Conservation (phyloP, 2,888 invertebrate genomes). For the Desoria tigrina region DNA sequence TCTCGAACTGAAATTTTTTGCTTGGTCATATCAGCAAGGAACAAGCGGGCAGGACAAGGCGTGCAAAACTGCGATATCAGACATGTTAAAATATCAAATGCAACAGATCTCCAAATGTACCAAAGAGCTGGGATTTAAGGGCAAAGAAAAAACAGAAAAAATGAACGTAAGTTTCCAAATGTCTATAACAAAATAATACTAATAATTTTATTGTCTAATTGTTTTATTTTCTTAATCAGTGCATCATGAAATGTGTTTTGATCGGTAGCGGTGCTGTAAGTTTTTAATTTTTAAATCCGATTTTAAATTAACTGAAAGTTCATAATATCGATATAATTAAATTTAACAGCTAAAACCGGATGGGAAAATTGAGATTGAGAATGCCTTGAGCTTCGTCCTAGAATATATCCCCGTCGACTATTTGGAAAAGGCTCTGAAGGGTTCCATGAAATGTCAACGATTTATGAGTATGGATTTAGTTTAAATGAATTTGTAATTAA, state of each 20-base stretch:
- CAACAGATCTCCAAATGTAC: slow-evolving; percentile 33
- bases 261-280: slow-evolving; percentile 34
- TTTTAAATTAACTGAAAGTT: too few relatives aligned
- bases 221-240: slow-evolving; percentile 20
- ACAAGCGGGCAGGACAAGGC: slow-evolving; percentile 23
- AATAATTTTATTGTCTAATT: neutral
- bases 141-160: slow-evolving; percentile 43
- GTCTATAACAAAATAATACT: neutral
- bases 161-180: slow-evolving; percentile 34
- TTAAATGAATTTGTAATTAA: neutral
- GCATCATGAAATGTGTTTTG: slow-evolving; percentile 41
- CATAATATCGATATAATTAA: neutral
- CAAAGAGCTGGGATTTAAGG: slow-evolving; percentile 38
- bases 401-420: slow-evolving; percentile 35
- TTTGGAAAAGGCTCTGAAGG: slow-evolving; percentile 37
- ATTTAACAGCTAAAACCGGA: slow-evolving; percentile 34
- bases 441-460: slow-evolving; percentile 36
- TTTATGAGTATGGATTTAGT: slow-evolving; percentile 23
- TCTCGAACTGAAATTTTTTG: neutral
- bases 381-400: slow-evolving; percentile 35
- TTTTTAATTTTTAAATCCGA: slow-evolving; percentile 15
- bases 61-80: slow-evolving; percentile 38
- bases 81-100: slow-evolving; percentile 39
- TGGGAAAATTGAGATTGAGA: slow-evolving; percentile 36
- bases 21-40: slow-evolving; percentile 15